Base-by-base conservation (phyloP, 2,797 vertebrate genomes). In the Sebastes oblongus region DNA sequence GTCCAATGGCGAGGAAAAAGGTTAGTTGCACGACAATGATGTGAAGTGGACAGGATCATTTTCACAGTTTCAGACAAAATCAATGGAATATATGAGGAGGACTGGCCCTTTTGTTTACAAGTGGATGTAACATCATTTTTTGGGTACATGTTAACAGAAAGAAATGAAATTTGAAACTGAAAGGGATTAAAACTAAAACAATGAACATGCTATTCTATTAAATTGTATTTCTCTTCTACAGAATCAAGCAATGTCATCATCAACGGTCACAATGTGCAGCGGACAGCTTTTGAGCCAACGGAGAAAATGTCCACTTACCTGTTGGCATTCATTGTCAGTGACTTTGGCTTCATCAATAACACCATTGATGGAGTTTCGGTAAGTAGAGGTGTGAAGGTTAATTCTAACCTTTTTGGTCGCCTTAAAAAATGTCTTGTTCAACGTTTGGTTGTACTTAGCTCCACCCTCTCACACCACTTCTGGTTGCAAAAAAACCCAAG, bases 251-350 rank as follows among this genome's bases (percentile, higher is more conserved):
- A 1, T 0, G 0, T 65, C 2, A 0, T 0, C 0, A n/a, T 88
- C 0, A 0, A 27, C 0, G 81, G 13, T 0, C 0, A 4, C 1
- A 0, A 0, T 0, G 83, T 97, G 84, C 81, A 0, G 0, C 0
- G 66, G 80, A 97, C 97, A 0, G 42, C 69, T 2, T 99, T 98
- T 50, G 0, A 93, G 0, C 70, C 88, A 70, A 98, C 98, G 0
- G 88, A 92, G 73, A 96, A 46, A 75, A 99, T 99, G 98, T 99
- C 98, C 34, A 99, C 98, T 0, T 99, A 99, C 88, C 92, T 99
- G 78, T 80, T 99, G 92, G 98, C 98, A 2, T 99, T 97, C 89
- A 97, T 99, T 0, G 96, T 99, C 93, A 96, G 97, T 54, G 93
- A 98, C 77, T 99, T 95, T 24, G 0, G 0, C 0, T 0, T 0